Percentiles rank a stretch among this genome's conserved stretches.
Evolutionary conservation across 2,113 vertebrate species (phyloP).

Genomic region (Oxyruncus cristatus): DNA sequence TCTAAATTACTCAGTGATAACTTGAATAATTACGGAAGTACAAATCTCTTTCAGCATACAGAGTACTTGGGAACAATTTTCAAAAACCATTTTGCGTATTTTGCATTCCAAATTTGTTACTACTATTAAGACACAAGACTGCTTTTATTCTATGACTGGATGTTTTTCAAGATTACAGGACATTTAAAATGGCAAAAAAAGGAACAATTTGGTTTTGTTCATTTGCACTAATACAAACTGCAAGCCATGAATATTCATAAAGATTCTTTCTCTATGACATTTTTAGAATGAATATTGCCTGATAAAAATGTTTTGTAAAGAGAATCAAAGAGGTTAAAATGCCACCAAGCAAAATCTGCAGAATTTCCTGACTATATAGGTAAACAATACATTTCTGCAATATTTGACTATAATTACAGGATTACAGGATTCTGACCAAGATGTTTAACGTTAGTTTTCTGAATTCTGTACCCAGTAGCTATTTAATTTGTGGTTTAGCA

Average conservation of each 20-base stretch:
- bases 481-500: neutral
- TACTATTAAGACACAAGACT: neutral
- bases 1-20: slow-evolving; percentile 14
- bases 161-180: slow-evolving; percentile 26
- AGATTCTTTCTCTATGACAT: neutral
- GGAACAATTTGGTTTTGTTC: neutral
- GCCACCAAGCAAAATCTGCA: neutral
- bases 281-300: neutral
- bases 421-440: neutral
- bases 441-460: neutral
- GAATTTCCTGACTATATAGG: neutral
- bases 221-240: neutral
- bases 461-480: neutral
- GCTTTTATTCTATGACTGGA: slow-evolving; percentile 6
- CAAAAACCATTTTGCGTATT: slow-evolving; percentile 9
- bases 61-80: slow-evolving; percentile 3
- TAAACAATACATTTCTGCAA: neutral
- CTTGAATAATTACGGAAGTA: slow-evolving; percentile 22
- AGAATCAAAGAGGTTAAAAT: neutral
- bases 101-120: neutral
- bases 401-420: neutral
- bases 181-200: neutral
- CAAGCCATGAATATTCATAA: neutral
- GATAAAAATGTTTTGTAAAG: neutral
- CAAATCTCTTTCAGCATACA: neutral